Evolutionary conservation across 2,113 vertebrate species (phyloP), one percentile per base, ranked within the genome.

Genomic region (Cepphus grylle): DNA sequence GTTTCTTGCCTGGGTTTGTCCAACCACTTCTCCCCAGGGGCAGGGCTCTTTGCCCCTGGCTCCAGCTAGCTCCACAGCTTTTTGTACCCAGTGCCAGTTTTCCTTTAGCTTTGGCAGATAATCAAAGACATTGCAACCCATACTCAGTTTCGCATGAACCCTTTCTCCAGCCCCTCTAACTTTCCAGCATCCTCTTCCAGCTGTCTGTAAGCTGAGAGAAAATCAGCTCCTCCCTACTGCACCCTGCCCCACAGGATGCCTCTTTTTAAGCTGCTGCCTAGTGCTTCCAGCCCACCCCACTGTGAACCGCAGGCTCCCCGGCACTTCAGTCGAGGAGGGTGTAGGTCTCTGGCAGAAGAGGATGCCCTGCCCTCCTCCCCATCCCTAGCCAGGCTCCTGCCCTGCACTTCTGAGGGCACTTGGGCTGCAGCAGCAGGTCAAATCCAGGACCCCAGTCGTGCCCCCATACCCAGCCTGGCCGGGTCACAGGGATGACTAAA

Each of bases 111-210:
- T 50, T 74, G 80, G 25, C 94, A 94, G 88, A 88, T 70, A 61
- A 85, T 34, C 38, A 61, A 81, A 93, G 59, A 17, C 66, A 20
- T 13, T 80, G 66, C 66, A 90, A 65, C 7, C 13, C 1, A 2
- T 34, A 30, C 9, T 80, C 42, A 30, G 59, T 45, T 85, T 89
- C 89, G 86, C 69, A 45, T 22, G 19, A 91, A 14, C 43, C 18
- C 29, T 91, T 91, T 59, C 69, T 93, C 67, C 77, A 84, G 52
- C 29, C 55, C 40, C 77, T 91, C 91, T 90, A 67, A 53, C 92
- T 96, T 96, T 89, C 86, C 91, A 94, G 50, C 42, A 84, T 63
- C 52, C n/a, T 7, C 22, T 94, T 96, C 89, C 91, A 91, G 59
- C 53, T 66, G 42, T n/a, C 63, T 67, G 12, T 4, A 47, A 78